A percentile compares a stretch with the other conserved stretches of the same genome.
These are phyloP conservation scores for Oophaga pumilio DNA, from an alignment of 2,113 vertebrate genomes.

Conservation along the genomic window DNA sequence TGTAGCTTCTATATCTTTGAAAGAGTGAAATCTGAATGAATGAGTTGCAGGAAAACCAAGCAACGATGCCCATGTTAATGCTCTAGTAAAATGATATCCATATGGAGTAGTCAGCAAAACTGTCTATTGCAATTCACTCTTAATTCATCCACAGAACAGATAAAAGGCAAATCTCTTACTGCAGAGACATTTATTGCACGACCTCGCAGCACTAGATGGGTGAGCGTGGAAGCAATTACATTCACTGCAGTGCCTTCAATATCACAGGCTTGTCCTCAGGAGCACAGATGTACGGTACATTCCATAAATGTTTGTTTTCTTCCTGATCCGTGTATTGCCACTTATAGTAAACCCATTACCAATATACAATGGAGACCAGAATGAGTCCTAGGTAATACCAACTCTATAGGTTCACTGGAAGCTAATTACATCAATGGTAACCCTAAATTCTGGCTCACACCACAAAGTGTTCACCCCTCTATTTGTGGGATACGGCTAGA, in stretches of 20 bases:
- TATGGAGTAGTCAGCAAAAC: conserved; percentile 26
- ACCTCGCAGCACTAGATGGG: not conserved
- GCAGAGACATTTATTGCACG: conserved; percentile 11
- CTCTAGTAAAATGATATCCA: conserved; percentile 27
- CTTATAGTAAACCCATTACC: not conserved
- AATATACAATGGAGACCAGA: not conserved
- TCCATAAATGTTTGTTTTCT: not conserved
- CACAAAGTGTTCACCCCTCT: not conserved
- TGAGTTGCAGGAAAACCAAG: not conserved
- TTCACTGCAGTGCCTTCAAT: not conserved
- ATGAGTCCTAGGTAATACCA: not conserved
- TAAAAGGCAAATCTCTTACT: conserved; percentile 29
- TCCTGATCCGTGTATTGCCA: not conserved
- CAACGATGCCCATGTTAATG: not conserved
- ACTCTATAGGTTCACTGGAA: not conserved
- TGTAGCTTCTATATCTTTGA: not conserved
- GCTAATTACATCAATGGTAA: not conserved
- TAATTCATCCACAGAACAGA: conserved; percentile 23
- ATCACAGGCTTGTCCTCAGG: not conserved
- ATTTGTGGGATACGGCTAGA: not conserved
- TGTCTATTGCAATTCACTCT: conserved; percentile 29
- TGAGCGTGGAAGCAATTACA: conserved; percentile 20
- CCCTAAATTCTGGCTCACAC: not conserved
- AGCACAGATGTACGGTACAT: not conserved
- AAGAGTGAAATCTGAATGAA: not conserved